Percentiles rank a stretch among this genome's conserved stretches.
Conservation (phyloP, 2,888 invertebrate species). For the Epirrhoe alternata region DNA sequence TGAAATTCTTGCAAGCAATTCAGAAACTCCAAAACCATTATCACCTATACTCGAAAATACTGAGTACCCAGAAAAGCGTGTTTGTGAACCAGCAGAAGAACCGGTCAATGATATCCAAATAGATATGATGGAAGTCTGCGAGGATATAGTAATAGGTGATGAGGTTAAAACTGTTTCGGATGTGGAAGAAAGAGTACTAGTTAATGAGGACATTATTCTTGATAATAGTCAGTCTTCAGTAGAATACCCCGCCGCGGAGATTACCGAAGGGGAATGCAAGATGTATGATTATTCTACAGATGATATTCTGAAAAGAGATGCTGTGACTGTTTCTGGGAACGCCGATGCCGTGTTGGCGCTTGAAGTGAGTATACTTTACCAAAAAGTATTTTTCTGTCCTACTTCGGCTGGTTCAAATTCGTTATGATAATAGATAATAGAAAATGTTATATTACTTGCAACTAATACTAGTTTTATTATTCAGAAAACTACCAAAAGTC, state of each 20-base stretch:
- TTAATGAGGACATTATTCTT: constrained; percentile 71
- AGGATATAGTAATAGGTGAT: constrained; percentile 77
- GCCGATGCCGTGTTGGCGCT: constrained; percentile 78
- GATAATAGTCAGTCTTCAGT: constrained; percentile 73
- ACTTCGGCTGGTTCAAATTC: too few relatives aligned
- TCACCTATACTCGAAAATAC: constrained; percentile 14
- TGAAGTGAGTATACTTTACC: constrained; percentile 61
- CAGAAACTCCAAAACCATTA: not conserved
- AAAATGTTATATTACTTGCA: too few relatives aligned
- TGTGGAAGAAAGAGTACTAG: constrained; percentile 50
- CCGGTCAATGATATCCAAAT: constrained; percentile 68
- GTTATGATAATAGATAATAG: too few relatives aligned
- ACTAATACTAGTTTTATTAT: too few relatives aligned
- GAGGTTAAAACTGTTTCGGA: constrained; percentile 67
- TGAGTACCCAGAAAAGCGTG: constrained; percentile 3
- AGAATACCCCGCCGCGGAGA: constrained; percentile 53
- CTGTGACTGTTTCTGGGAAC: constrained; percentile 69
- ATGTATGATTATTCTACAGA: constrained; percentile 75
- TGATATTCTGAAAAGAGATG: constrained; percentile 68
- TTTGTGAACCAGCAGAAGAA: constrained; percentile 42
- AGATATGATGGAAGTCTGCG: constrained; percentile 80
- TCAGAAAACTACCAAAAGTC: too few relatives aligned
- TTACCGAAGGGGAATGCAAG: constrained; percentile 59
- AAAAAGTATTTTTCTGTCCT: not conserved
- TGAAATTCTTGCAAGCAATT: not conserved